Evolutionary conservation across 2,888 invertebrate species (phyloP), one percentile per base, ranked within the genome.

Genomic region (Dryadula phaetusa): DNA sequence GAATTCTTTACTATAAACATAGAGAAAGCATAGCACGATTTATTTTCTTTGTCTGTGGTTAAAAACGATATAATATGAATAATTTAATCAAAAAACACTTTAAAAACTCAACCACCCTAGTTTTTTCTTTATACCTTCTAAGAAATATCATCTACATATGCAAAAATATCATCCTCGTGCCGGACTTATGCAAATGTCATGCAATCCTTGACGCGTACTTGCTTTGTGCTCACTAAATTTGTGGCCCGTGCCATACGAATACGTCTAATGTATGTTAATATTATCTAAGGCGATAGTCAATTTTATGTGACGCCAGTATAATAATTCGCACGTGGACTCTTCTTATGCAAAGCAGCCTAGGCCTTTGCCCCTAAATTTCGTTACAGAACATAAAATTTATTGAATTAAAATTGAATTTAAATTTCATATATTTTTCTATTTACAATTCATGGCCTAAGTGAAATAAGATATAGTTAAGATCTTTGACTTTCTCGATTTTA

Each of bases 261-360:
- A 83, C 80, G 81, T 84, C 82, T 83, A 85, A 83, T 83, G 80
- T 75, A 77, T 78, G 77, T 77, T 77, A 80, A 77, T 82, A 83
- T 74, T 75, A 74, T 78, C 77, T 83, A 84, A 85, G 88, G 88
- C 84, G 85, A 77, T 81, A 79, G 79, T 82, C 82, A 78, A 82
- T 85, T 67, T 73, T 84, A 80, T 82, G 81, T 78, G 79, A 82
- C 82, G 82, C 80, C 82, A 75, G 79, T 89, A 92, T 91, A 89
- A 81, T 86, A 90, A 92, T 90, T 77, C 81, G 82, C 91, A 85
- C 90, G 90, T 90, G 92, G 88, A 87, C 87, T 86, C 85, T 91
- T 90, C 88, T 85, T 90, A 91, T 91, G 91, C 85, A 87, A 90
- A 91, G 79, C 64, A 66, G 37, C 42, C 8, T n/a, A 63, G 64